These are phyloP conservation scores for Xylocopa sonorina DNA, from an alignment of 1,140 invertebrate genomes.

Conservation along the genomic window DNA sequence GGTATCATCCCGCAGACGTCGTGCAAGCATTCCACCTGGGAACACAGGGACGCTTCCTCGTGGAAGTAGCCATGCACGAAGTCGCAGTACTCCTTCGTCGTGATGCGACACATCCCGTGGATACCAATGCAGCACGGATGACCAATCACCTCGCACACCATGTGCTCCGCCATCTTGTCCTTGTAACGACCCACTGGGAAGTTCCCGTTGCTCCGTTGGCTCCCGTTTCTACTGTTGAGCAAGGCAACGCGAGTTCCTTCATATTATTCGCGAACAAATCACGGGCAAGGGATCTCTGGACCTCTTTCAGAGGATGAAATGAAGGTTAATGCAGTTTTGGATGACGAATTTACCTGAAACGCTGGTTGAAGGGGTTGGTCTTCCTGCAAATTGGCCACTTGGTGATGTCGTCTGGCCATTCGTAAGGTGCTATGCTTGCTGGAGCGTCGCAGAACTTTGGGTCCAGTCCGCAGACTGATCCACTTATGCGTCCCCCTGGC, in stretches of 20 bases:
- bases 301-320: too few species aligned
- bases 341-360: slow-evolving; percentile 74
- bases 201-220: slow-evolving; percentile 81
- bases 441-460: slow-evolving; percentile 98
- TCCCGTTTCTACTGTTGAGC: slow-evolving; percentile 76
- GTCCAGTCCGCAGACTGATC: slow-evolving; percentile 98
- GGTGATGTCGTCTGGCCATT: slow-evolving; percentile 99
- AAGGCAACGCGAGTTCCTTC: slow-evolving; percentile 18
- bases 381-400: slow-evolving; percentile 98
- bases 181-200: slow-evolving; percentile 84
- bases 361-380: slow-evolving; percentile 84
- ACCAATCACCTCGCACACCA: slow-evolving; percentile 96
- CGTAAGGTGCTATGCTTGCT: slow-evolving; percentile 95
- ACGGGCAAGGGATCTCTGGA: too few species aligned
- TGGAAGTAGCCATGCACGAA: slow-evolving; percentile 99
- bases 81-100: slow-evolving; percentile 98
- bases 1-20: slow-evolving; percentile 99
- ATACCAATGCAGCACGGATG: slow-evolving; percentile 99
- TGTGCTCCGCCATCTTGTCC: slow-evolving; percentile 94
- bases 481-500: slow-evolving; percentile 93
- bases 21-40: slow-evolving; percentile 98
- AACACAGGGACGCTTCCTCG: slow-evolving; percentile 98
- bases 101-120: slow-evolving; percentile 98
- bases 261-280: slow-evolving; percentile 18
- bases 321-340: background rate